Conservation (phyloP, 1,140 invertebrate genomes). For the Chironomus striatipennis region DNA sequence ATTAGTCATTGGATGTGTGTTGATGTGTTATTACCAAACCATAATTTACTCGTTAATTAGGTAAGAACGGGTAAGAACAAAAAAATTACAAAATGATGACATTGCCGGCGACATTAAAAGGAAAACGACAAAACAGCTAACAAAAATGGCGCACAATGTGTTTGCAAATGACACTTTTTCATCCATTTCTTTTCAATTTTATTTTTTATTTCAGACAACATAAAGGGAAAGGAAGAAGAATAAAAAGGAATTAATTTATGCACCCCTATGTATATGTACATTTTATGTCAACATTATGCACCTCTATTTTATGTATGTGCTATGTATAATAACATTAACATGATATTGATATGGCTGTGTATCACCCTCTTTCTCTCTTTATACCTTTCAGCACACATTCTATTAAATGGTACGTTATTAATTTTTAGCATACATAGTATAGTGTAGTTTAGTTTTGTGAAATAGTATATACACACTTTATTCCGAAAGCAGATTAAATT, state of each 20-base stretch:
- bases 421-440: background rate
- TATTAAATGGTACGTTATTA: constrained; percentile 22
- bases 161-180: constrained; percentile 20
- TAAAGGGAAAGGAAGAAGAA: background rate
- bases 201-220: too few species aligned
- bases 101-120: constrained; percentile 3
- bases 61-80: too few species aligned
- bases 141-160: constrained; percentile 7
- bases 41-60: too few species aligned
- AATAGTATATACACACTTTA: background rate
- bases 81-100: background rate
- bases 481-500: background rate
- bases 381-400: too few species aligned
- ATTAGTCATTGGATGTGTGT: background rate
- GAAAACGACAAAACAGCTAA: background rate
- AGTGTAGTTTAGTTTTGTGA: too few species aligned
- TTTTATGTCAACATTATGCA: constrained; percentile 13
- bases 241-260: background rate
- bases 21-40: too few species aligned
- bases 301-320: background rate
- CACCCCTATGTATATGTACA: background rate
- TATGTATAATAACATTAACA: background rate
- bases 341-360: background rate
- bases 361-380: too few species aligned
- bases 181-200: background rate